Conservation (phyloP, 2,113 vertebrate species). For the Glaucomys volans region DNA sequence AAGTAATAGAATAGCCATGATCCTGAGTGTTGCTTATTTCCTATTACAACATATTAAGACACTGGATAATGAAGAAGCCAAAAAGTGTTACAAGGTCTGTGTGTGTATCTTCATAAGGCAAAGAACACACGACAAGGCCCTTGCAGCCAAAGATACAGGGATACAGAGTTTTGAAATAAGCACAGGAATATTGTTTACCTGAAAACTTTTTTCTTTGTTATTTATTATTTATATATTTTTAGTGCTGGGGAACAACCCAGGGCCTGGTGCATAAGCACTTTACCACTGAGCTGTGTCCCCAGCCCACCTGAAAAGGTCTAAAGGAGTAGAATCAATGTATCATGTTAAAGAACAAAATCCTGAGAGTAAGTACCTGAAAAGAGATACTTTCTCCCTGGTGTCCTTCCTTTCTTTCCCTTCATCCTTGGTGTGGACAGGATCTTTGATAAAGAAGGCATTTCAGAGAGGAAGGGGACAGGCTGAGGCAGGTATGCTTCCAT, state of each 20-base stretch:
- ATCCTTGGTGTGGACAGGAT: not conserved
- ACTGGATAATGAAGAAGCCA: not conserved
- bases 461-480: not conserved
- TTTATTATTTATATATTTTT: not conserved
- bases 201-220: not conserved
- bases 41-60: constrained; percentile 10
- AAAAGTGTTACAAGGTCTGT: not conserved
- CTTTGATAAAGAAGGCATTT: not conserved
- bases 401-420: not conserved
- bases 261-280: not conserved
- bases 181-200: not conserved
- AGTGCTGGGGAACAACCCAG: not conserved
- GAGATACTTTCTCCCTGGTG: not conserved
- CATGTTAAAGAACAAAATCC: not conserved
- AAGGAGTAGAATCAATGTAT: not conserved
- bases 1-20: not conserved
- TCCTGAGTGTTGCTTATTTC: not conserved
- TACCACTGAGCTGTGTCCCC: not conserved
- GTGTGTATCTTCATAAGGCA: not conserved
- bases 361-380: not conserved
- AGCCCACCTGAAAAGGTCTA: not conserved
- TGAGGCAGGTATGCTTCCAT: not conserved
- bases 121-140: not conserved
- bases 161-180: not conserved
- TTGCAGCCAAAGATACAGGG: not conserved